Conservation (phyloP, 2,888 invertebrate genomes). For the Hypena proboscidalis region DNA sequence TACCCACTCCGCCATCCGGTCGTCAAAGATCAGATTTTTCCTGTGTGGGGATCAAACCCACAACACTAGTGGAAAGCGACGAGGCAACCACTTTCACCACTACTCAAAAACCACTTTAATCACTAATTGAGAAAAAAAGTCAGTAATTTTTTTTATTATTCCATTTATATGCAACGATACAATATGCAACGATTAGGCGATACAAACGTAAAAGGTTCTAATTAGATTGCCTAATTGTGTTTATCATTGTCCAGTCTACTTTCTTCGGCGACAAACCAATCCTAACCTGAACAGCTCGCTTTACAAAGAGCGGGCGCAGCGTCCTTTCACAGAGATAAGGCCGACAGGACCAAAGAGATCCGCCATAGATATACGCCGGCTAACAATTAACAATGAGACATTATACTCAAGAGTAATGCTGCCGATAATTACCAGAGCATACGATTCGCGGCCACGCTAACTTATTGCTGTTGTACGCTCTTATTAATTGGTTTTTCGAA, state of each 20-base stretch:
- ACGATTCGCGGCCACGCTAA: constrained; percentile 67
- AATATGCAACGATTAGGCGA: too few relatives aligned
- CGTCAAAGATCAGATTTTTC: too few relatives aligned
- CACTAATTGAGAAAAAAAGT: too few relatives aligned
- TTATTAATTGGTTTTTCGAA: constrained; percentile 39
- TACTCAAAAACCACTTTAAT: too few relatives aligned
- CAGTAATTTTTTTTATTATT: too few relatives aligned
- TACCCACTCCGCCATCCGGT: too few relatives aligned
- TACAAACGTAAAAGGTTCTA: too few relatives aligned
- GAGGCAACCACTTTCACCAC: too few relatives aligned
- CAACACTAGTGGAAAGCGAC: too few relatives aligned
- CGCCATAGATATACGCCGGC: constrained; percentile 70
- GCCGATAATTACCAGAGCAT: constrained; percentile 76
- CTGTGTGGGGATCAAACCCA: too few relatives aligned
- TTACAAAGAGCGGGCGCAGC: constrained; percentile 51
- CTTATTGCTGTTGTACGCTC: constrained; percentile 63
- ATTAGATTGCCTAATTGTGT: too few relatives aligned
- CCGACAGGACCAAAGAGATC: constrained; percentile 79
- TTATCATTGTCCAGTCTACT: neutral
- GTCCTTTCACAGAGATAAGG: constrained; percentile 69
- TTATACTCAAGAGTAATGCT: constrained; percentile 76
- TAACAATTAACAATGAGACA: constrained; percentile 85
- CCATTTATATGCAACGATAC: too few relatives aligned
- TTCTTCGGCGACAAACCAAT: constrained; percentile 18
- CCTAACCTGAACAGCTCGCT: constrained; percentile 42